A percentile compares a stretch with the other conserved stretches of the same genome.
Evolutionary conservation across 1,140 invertebrate genomes (phyloP).

Genomic region (Choristoneura fumiferana): DNA sequence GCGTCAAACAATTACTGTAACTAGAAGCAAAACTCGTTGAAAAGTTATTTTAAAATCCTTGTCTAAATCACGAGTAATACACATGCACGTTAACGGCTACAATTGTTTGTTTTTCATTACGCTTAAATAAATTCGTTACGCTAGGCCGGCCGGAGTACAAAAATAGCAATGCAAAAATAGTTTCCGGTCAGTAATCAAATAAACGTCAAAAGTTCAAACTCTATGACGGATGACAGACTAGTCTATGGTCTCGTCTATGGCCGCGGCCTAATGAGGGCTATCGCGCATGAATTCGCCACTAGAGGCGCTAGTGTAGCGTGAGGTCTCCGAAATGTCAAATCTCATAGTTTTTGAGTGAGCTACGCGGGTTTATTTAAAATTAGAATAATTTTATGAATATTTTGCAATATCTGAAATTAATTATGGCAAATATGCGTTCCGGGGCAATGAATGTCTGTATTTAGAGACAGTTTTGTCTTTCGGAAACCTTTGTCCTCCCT

Average conservation of each 20-base stretch:
- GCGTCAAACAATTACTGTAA: constrained; percentile 17
- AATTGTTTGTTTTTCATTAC: constrained; percentile 57
- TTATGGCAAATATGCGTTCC: too few species aligned
- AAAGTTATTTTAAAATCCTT: constrained; percentile 9
- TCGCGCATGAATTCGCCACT: too few species aligned
- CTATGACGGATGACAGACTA: not conserved
- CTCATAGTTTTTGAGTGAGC: too few species aligned
- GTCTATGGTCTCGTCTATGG: not conserved
- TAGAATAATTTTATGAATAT: too few species aligned
- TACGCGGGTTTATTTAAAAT: too few species aligned
- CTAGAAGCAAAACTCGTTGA: constrained; percentile 2
- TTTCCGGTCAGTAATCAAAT: constrained; percentile 8
- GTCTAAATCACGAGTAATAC: constrained; percentile 6
- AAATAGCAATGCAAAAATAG: constrained; percentile 42
- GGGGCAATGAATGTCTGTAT: too few species aligned
- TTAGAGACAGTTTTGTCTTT: too few species aligned
- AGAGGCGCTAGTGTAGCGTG: too few species aligned
- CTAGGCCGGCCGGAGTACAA: constrained; percentile 42
- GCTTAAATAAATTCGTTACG: constrained; percentile 55
- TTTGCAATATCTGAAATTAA: too few species aligned
- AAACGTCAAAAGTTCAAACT: constrained; percentile 3
- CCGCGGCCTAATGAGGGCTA: too few species aligned
- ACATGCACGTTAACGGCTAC: constrained; percentile 37
- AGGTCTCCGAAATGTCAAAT: too few species aligned
- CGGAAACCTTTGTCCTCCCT: too few species aligned